Evolutionary conservation across 2,113 vertebrate genomes (phyloP).

Genomic region (Ciconia stormi): DNA sequence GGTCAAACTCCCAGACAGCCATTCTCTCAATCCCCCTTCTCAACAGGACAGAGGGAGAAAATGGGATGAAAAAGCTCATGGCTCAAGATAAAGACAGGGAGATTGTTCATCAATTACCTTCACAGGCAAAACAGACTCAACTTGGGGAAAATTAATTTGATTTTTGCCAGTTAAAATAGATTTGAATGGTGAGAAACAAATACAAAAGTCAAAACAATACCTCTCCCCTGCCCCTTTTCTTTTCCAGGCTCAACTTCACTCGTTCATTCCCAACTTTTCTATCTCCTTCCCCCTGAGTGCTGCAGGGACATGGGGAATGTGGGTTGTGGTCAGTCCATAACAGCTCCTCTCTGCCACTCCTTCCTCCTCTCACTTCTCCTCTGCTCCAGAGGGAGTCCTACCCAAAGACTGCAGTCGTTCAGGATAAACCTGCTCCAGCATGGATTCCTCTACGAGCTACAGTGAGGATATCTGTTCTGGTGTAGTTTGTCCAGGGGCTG

Average conservation of each 20-base stretch:
- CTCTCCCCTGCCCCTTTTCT: background rate
- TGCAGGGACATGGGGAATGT: background rate
- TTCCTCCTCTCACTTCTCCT: background rate
- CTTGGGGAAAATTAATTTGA: background rate
- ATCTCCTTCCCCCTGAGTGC: background rate
- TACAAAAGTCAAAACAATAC: background rate
- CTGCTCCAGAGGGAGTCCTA: background rate
- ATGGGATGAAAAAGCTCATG: background rate
- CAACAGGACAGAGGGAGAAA: background rate
- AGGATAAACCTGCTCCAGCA: background rate
- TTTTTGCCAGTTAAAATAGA: background rate
- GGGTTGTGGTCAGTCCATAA: background rate
- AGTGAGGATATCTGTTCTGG: background rate
- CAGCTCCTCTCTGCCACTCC: background rate
- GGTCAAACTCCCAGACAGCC: background rate
- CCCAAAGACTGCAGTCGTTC: background rate
- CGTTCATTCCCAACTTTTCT: background rate
- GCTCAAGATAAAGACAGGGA: background rate
- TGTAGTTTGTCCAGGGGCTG: background rate
- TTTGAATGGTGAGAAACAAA: background rate
- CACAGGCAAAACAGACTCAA: background rate
- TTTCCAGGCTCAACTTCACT: background rate
- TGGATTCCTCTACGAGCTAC: background rate
- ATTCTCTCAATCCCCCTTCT: background rate
- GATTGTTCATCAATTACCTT: background rate